Evolutionary conservation across 2,797 vertebrate genomes (phyloP).

Genomic region (Lemur catta): DNA sequence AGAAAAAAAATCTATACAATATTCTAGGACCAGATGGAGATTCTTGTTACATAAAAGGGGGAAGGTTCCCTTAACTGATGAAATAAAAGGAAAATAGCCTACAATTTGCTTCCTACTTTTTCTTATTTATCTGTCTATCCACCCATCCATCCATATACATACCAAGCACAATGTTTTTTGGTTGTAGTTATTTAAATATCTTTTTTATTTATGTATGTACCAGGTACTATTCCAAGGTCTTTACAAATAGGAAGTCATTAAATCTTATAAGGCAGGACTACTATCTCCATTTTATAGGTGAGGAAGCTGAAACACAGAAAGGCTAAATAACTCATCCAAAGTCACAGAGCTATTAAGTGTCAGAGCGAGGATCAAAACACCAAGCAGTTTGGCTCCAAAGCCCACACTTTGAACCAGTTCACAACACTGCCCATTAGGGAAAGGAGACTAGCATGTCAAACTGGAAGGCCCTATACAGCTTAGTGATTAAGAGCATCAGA

Average conservation of each 20-base stretch:
- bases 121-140: not conserved
- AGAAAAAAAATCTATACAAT: not conserved
- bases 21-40: not conserved
- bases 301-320: not conserved
- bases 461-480: not conserved
- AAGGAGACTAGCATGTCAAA: not conserved
- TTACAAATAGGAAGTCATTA: not conserved
- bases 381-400: not conserved
- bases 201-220: not conserved
- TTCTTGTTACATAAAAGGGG: not conserved
- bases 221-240: not conserved
- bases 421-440: not conserved
- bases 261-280: not conserved
- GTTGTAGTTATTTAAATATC: not conserved
- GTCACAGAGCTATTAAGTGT: not conserved
- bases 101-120: not conserved
- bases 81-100: not conserved
- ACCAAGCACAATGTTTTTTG: not conserved
- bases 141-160: not conserved
- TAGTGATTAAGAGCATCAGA: not conserved
- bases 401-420: not conserved
- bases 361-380: not conserved
- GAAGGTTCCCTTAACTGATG: not conserved
- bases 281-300: not conserved
- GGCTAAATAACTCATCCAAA: not conserved